Conservation (phyloP, 1,140 invertebrate genomes). For the Trichonephila clavipes region DNA sequence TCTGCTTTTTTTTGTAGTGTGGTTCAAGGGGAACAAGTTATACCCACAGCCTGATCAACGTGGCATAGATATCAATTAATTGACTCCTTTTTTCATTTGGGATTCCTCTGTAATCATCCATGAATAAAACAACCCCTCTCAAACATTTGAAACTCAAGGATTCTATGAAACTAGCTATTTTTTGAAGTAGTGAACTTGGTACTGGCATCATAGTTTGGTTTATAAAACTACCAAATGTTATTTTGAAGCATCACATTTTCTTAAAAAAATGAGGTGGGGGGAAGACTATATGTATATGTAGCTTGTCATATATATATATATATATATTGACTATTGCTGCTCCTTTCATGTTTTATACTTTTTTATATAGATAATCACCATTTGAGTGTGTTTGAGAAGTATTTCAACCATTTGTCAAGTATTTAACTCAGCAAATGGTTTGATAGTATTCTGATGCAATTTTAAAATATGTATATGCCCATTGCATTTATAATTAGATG, state of each 20-base stretch:
- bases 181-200: conserved; percentile 1
- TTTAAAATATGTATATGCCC: conserved; percentile 1
- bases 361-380: neutral
- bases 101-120: neutral
- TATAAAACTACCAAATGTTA: neutral
- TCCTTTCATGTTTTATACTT: conserved; percentile 33
- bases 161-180: neutral
- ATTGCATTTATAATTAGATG: conserved; percentile 18
- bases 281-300: conserved; percentile 10
- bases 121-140: neutral
- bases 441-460: conserved; percentile 11
- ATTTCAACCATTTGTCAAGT: neutral
- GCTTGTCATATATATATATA: no score
- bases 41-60: neutral
- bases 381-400: neutral
- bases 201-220: neutral
- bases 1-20: neutral
- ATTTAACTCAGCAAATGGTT: conserved; percentile 22
- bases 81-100: conserved; percentile 28
- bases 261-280: neutral
- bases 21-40: conserved; percentile 60
- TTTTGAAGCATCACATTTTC: conserved; percentile 11
- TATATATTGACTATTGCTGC: neutral
- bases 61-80: neutral
- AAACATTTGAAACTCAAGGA: conserved; percentile 7